phyloP scores from a whole-genome alignment of 2,797 vertebrate genomes.

The Sebastes steindachneri region DNA sequence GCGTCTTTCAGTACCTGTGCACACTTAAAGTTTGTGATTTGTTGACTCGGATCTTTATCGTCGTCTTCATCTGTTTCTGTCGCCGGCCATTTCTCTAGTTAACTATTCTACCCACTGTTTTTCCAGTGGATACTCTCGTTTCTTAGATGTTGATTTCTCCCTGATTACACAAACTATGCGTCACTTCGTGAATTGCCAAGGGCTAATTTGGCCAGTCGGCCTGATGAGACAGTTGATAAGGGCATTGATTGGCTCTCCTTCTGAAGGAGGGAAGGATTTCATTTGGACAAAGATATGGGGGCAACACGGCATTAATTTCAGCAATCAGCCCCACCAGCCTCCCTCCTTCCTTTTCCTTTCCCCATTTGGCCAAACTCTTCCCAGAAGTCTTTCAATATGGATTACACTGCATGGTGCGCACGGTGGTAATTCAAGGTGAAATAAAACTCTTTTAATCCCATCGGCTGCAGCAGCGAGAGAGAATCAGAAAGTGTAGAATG shows the following conservation, averaged over 20 bases:
- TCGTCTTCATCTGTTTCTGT: slow-evolving; percentile 62
- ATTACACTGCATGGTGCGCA: slow-evolving; percentile 66
- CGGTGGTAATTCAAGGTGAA: slow-evolving; percentile 80
- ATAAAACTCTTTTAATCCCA: slow-evolving; percentile 75
- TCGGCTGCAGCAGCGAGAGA: slow-evolving; percentile 39
- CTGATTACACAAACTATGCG: slow-evolving; percentile 76
- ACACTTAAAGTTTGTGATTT: slow-evolving; percentile 42
- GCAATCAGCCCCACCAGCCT: slow-evolving; percentile 74
- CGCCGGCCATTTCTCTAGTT: slow-evolving; percentile 44
- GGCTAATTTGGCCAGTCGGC: slow-evolving; percentile 72
- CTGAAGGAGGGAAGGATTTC: slow-evolving; percentile 77
- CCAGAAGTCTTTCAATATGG: slow-evolving; percentile 81
- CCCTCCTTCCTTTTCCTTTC: slow-evolving; percentile 61
- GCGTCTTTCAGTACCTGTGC: slow-evolving; percentile 35
- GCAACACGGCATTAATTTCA: slow-evolving; percentile 75
- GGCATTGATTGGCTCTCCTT: slow-evolving; percentile 78
- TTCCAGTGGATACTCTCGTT: slow-evolving; percentile 59
- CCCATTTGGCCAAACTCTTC: slow-evolving; percentile 78
- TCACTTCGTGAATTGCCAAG: slow-evolving; percentile 74
- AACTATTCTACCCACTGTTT: slow-evolving; percentile 48
- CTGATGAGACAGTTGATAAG: slow-evolving; percentile 82
- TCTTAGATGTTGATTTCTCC: slow-evolving; percentile 73
- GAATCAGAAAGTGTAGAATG: slow-evolving; percentile 40
- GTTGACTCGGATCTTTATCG: slow-evolving; percentile 58
- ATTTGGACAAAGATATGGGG: slow-evolving; percentile 77